A percentile compares a stretch with the other conserved stretches of the same genome.
phyloP scores from a whole-genome alignment of 2,888 invertebrate genomes.

The Drosophila algonquin region DNA sequence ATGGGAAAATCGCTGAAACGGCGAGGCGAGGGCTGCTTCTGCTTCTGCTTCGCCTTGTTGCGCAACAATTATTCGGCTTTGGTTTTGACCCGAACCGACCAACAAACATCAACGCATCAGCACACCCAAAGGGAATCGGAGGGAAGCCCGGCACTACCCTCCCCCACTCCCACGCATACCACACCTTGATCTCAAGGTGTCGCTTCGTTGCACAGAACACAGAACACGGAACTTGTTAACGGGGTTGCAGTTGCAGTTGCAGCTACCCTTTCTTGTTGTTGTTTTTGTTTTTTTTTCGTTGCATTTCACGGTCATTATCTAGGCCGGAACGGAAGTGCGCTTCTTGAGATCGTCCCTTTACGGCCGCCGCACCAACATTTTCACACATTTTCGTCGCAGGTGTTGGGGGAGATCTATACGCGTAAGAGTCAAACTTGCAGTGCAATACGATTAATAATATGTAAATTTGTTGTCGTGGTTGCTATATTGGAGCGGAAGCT shows the following conservation, averaged over 20 bases:
- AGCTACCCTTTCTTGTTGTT: slow-evolving; percentile 16
- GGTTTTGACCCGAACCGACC: slow-evolving; percentile 21
- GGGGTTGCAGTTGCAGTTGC: slow-evolving; percentile 30
- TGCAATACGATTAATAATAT: not conserved
- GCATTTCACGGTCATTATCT: slow-evolving; percentile 42
- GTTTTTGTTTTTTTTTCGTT: slow-evolving; percentile 42
- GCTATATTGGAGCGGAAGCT: not conserved
- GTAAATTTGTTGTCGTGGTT: not conserved
- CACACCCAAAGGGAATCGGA: slow-evolving; percentile 32
- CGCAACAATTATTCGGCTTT: slow-evolving; percentile 48
- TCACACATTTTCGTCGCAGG: slow-evolving; percentile 58
- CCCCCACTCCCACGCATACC: slow-evolving; percentile 29
- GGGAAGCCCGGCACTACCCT: not conserved
- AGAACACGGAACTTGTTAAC: slow-evolving; percentile 22
- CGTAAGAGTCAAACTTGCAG: not conserved
- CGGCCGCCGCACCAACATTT: slow-evolving; percentile 57
- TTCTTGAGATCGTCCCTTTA: slow-evolving; percentile 45
- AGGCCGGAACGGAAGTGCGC: slow-evolving; percentile 66
- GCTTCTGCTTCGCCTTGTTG: slow-evolving; percentile 52
- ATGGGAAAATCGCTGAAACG: slow-evolving; percentile 74
- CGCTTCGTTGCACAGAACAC: slow-evolving; percentile 58
- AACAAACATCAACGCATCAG: slow-evolving; percentile 48
- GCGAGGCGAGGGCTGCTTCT: not conserved
- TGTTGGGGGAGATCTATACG: not conserved
- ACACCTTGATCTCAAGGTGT: slow-evolving; percentile 24